Conservation (phyloP, 53 echinoderm and acorn worm genomes). For the Antedon mediterranea region DNA sequence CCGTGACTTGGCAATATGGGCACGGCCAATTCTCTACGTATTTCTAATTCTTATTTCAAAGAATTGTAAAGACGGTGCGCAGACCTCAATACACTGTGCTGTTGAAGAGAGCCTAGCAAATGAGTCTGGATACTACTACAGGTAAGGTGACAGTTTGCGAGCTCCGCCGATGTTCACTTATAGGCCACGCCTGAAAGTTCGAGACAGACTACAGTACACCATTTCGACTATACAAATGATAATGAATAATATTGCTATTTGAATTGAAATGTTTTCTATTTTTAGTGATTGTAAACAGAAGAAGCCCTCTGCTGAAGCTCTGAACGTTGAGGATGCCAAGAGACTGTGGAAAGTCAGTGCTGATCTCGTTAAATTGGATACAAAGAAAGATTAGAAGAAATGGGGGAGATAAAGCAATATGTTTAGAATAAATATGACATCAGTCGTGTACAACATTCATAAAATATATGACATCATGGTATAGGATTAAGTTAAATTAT, state of each 20-base stretch:
- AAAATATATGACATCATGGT: too few species aligned
- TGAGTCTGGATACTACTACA: slow-evolving; percentile 42
- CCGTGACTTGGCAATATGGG: slow-evolving; percentile 17
- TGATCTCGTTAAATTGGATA: slow-evolving; percentile 7
- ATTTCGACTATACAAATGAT: too few species aligned
- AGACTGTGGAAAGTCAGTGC: slow-evolving; percentile 9
- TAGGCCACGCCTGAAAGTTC: too few species aligned
- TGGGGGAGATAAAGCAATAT: too few species aligned
- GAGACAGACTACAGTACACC: too few species aligned
- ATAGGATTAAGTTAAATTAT: too few species aligned
- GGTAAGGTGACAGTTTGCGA: too few species aligned
- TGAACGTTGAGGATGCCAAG: slow-evolving; percentile 7
- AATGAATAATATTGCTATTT: too few species aligned
- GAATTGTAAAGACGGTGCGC: slow-evolving; percentile 38
- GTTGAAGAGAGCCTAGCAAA: slow-evolving; percentile 29
- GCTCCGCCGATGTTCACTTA: too few species aligned
- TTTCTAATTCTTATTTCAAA: slow-evolving; percentile 12
- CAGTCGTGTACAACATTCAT: too few species aligned
- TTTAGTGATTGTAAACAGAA: slow-evolving; percentile 4
- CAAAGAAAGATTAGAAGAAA: not conserved
- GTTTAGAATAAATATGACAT: too few species aligned
- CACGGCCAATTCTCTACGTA: not conserved
- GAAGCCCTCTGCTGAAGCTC: not conserved
- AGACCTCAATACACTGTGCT: slow-evolving; percentile 50
- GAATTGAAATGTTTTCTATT: too few species aligned